Evolutionary conservation across 1,140 invertebrate genomes (phyloP).

Genomic region (Danaus melanippus): DNA sequence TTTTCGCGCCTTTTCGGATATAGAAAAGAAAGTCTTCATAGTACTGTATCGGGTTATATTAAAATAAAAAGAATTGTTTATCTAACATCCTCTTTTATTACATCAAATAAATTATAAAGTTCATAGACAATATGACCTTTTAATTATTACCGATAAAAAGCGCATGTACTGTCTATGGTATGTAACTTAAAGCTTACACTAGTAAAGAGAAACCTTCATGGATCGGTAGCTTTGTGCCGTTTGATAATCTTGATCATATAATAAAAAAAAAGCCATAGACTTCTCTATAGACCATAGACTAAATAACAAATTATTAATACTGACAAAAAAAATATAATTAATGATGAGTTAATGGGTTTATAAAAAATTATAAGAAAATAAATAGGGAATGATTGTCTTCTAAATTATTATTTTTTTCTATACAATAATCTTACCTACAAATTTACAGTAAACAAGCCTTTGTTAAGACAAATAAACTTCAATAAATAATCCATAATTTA

Average conservation of each 20-base stretch:
- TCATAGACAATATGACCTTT: conserved; percentile 54
- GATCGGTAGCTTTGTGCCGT: not conserved
- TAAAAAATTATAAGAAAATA: conserved; percentile 38
- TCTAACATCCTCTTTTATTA: conserved; percentile 66
- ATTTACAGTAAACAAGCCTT: conserved; percentile 44
- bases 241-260: conserved; percentile 22
- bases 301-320: conserved; percentile 35
- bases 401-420: conserved; percentile 31
- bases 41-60: too few relatives aligned
- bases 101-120: conserved; percentile 66
- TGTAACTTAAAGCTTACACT: conserved; percentile 39
- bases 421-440: conserved; percentile 37
- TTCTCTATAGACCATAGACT: too few relatives aligned
- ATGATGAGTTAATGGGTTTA: conserved; percentile 28
- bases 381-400: conserved; percentile 45
- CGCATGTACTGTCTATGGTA: conserved; percentile 38
- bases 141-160: conserved; percentile 40
- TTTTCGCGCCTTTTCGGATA: too few relatives aligned
- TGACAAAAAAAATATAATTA: conserved; percentile 23
- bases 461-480: conserved; percentile 33
- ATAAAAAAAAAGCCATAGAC: conserved; percentile 7
- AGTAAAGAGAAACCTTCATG: conserved; percentile 20
- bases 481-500: conserved; percentile 42
- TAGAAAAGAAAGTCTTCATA: too few relatives aligned
- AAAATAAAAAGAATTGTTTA: conserved; percentile 29